phyloP scores from a whole-genome alignment of 35 echinoderm and acorn worm species.

The Diadema setosum region DNA sequence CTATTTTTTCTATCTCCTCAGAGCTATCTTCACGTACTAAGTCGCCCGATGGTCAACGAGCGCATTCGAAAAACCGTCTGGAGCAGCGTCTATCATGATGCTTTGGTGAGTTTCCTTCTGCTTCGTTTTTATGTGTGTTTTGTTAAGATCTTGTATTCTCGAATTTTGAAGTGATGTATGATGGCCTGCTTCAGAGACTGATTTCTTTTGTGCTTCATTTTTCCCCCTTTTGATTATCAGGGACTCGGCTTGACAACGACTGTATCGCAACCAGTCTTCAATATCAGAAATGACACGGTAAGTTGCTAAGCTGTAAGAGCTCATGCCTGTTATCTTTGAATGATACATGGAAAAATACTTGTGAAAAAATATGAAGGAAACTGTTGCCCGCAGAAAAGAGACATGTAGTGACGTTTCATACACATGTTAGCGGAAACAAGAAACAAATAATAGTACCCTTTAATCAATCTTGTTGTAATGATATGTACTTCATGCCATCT shows the following conservation, averaged over 20 bases:
- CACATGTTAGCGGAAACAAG: too few relatives aligned
- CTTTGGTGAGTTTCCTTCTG: conserved; percentile 50
- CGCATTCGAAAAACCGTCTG: conserved; percentile 57
- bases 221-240: conserved; percentile 1
- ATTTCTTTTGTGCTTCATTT: too few relatives aligned
- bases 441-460: neutral
- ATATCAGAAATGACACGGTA: conserved; percentile 65
- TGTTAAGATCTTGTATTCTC: too few relatives aligned
- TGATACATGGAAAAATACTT: too few relatives aligned
- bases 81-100: conserved; percentile 79
- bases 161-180: too few relatives aligned
- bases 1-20: conserved; percentile 11
- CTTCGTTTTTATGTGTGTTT: too few relatives aligned
- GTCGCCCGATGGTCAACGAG: conserved; percentile 78
- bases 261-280: conserved; percentile 74
- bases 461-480: neutral
- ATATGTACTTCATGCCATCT: too few relatives aligned
- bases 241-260: conserved; percentile 60
- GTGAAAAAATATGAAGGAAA: too few relatives aligned
- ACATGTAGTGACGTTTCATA: neutral
- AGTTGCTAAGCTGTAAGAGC: too few relatives aligned
- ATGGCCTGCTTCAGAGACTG: too few relatives aligned
- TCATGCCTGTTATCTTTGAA: too few relatives aligned
- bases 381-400: too few relatives aligned
- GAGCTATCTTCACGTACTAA: conserved; percentile 85